Percentiles rank a stretch among this genome's conserved stretches.
phyloP scores from a whole-genome alignment of 1,140 invertebrate genomes.

The Glossosoma conforme region DNA sequence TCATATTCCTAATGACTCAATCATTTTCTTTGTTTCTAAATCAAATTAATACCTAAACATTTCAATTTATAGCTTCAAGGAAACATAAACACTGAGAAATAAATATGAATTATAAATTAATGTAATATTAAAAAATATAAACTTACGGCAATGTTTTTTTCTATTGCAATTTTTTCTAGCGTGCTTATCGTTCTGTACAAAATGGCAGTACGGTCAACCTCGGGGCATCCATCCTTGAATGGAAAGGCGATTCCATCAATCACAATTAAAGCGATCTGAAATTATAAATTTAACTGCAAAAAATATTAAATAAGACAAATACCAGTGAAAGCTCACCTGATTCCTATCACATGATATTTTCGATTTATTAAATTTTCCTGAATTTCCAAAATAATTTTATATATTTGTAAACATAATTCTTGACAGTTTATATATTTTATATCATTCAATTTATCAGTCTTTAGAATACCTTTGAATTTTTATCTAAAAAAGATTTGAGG shows the following conservation, averaged over 20 bases:
- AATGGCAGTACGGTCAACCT: slow-evolving; percentile 41
- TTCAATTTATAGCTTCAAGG: neutral
- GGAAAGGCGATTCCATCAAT: slow-evolving; percentile 47
- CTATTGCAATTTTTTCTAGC: slow-evolving; percentile 36
- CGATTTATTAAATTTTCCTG: no score
- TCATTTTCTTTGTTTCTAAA: no score
- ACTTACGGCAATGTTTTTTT: slow-evolving; percentile 44
- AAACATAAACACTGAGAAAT: neutral
- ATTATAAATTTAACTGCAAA: no score
- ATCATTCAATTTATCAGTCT: neutral
- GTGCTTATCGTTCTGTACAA: slow-evolving; percentile 42
- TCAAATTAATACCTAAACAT: neutral
- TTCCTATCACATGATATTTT: no score
- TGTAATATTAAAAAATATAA: no score
- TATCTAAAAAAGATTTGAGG: slow-evolving; percentile 10
- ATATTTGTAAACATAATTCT: neutral
- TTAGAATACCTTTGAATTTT: slow-evolving; percentile 14
- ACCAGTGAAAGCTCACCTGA: no score
- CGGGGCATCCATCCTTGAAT: slow-evolving; percentile 42
- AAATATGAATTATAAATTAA: slow-evolving; percentile 2
- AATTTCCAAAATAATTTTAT: neutral
- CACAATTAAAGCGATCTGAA: slow-evolving; percentile 43
- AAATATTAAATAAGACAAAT: no score
- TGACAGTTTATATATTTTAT: neutral
- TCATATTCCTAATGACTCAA: no score